Evolutionary conservation across 2,888 invertebrate species (phyloP).

Genomic region (Lutraria lutraria): DNA sequence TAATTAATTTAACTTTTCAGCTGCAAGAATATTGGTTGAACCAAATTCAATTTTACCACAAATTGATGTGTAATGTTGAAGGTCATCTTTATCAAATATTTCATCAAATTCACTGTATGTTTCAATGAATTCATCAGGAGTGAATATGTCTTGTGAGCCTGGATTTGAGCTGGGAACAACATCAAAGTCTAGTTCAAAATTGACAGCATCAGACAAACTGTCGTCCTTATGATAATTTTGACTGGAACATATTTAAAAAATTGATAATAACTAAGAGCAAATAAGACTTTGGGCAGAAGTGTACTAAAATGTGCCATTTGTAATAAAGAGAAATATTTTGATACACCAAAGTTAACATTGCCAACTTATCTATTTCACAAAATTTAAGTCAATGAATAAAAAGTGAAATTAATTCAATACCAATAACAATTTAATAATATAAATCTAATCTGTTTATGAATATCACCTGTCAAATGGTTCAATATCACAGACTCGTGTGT

Average conservation of each 20-base stretch:
- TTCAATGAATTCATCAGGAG: slow-evolving; percentile 40
- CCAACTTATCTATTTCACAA: too few relatives aligned
- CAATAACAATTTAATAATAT: neutral
- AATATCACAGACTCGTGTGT: neutral
- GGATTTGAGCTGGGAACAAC: slow-evolving; percentile 64
- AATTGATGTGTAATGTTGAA: slow-evolving; percentile 12
- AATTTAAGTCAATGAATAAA: too few relatives aligned
- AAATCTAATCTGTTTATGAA: neutral
- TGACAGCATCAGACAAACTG: slow-evolving; percentile 48
- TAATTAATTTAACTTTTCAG: too few relatives aligned
- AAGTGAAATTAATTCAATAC: too few relatives aligned
- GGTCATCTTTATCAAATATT: slow-evolving; percentile 49
- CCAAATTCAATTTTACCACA: slow-evolving; percentile 15
- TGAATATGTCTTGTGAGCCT: slow-evolving; percentile 42
- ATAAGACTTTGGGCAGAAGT: neutral
- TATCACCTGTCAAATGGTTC: slow-evolving; percentile 17
- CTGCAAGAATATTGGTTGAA: neutral
- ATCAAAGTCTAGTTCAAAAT: slow-evolving; percentile 57
- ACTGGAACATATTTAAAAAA: slow-evolving; percentile 19
- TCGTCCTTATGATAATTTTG: neutral
- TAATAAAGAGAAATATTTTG: too few relatives aligned
- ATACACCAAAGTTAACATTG: too few relatives aligned
- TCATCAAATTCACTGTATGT: slow-evolving; percentile 49
- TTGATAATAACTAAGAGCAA: neutral
- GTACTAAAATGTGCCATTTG: neutral